A percentile compares a stretch with the other conserved stretches of the same genome.
These are phyloP conservation scores for Probaryconus sp. DNA, from an alignment of 1,140 invertebrate species.

Conservation along the genomic window DNA sequence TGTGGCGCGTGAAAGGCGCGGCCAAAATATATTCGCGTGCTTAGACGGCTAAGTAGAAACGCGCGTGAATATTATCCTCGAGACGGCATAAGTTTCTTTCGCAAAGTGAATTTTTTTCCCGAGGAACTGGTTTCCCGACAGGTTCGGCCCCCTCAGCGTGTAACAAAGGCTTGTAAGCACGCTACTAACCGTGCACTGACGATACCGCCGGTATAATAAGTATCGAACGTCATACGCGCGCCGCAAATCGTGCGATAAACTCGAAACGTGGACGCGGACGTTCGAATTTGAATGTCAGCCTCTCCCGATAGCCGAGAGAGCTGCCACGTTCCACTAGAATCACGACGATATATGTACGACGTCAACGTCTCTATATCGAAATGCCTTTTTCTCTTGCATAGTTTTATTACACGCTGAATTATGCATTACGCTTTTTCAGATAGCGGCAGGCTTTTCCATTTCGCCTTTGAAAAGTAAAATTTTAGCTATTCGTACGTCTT, in stretches of 20 bases:
- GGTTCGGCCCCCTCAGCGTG: constrained; percentile 37
- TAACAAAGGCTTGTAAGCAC: constrained; percentile 46
- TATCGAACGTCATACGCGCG: constrained; percentile 22
- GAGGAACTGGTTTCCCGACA: constrained; percentile 56
- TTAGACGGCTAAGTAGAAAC: constrained; percentile 36
- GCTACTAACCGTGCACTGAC: constrained; percentile 36
- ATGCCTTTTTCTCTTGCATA: no score
- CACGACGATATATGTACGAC: no score
- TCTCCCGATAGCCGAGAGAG: no score
- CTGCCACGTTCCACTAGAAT: no score
- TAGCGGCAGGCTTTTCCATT: no score
- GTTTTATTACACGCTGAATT: no score
- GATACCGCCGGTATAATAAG: constrained; percentile 38
- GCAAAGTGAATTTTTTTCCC: constrained; percentile 54
- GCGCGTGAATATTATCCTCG: constrained; percentile 40
- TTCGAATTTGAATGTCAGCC: no score
- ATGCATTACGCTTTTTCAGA: no score
- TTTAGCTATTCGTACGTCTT: no score
- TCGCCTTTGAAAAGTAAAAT: no score
- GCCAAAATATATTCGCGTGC: constrained; percentile 29
- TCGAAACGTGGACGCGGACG: no score
- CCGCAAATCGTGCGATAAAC: constrained; percentile 17
- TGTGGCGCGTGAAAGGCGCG: constrained; percentile 29
- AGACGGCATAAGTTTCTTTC: constrained; percentile 54
- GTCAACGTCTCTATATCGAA: no score